Evolutionary conservation across 2,797 vertebrate species (phyloP), one percentile per base, ranked within the genome.

Genomic region (Phoeniculus purpureus): DNA sequence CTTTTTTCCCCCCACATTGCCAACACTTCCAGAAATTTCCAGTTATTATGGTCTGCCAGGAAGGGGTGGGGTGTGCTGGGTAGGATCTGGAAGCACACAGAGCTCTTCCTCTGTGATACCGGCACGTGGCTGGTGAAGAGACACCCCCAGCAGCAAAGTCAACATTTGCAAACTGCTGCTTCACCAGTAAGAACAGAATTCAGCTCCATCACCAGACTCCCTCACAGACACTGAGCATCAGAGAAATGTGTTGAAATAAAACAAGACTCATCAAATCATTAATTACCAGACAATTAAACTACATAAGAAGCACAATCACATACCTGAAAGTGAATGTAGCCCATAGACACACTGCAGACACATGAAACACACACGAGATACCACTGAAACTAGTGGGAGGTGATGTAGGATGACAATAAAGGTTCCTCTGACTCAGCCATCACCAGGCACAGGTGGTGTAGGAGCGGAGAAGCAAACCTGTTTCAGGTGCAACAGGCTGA

Each of bases 351-450:
- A 7, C 71, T 94, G 54, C 67, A 91, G 65, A 58, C 60, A 94
- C 81, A 90, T 79, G 32, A 68, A 40, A 79, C 37, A 37, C 37
- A 37, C n/a, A n/a, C n/a, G 76, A 79, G 22, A 54, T 23, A 32
- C 4, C 25, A 51, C 12, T 61, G 43, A 67, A 79, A 70, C 61
- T 88, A 52, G 47, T 55, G 20, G 47, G 31, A 85, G 12, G n/a
- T 79, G 50, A 66, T 47, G n/a, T 12, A 31, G 21, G 45, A 58
- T 77, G 81, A 68, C 58, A 88, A 48, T 80, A 79, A 76, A 90
- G 3, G 74, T 76, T 90, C 32, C 31, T 51, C 52, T 78, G 40
- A 45, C 83, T 87, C 90, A 85, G 85, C 85, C 90, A 85, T 65
- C n/a, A 51, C 34, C 34, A 87, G 55, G 32, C 37, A 92, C 64